Evolutionary conservation across 2,888 invertebrate species (phyloP).

Genomic region (Trimorus sp.): DNA sequence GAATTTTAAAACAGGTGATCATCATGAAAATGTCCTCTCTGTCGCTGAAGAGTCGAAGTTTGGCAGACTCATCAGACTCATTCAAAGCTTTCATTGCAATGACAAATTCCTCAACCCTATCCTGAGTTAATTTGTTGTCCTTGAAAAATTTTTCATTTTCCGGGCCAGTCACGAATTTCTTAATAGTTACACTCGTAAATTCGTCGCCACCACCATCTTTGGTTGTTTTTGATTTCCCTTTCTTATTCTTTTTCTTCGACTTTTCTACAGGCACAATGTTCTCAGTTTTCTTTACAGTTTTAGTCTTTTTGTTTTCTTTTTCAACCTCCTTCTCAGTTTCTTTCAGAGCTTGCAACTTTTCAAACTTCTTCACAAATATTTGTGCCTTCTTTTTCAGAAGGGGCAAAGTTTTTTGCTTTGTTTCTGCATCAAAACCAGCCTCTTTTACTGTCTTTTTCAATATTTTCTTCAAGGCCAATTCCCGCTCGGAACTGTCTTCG

Average conservation of each 20-base stretch:
- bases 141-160: conserved; percentile 34
- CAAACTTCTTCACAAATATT: conserved; percentile 74
- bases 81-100: conserved; percentile 27
- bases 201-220: not conserved
- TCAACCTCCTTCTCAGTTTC: conserved; percentile 21
- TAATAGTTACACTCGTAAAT: conserved; percentile 25
- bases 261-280: conserved; percentile 70
- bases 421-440: conserved; percentile 11
- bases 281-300: conserved; percentile 55
- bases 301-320: conserved; percentile 23
- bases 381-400: conserved; percentile 34
- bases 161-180: conserved; percentile 19
- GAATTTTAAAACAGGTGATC: conserved; percentile 86
- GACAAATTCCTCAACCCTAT: conserved; percentile 26
- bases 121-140: conserved; percentile 8
- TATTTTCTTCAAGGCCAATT: conserved; percentile 26
- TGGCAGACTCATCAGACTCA: conserved; percentile 5
- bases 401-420: conserved; percentile 9
- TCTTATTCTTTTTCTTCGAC: conserved; percentile 20
- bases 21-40: conserved; percentile 84
- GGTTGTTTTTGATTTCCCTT: not conserved
- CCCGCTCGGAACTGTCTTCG: conserved; percentile 37
- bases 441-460: conserved; percentile 22
- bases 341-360: conserved; percentile 76
- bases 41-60: conserved; percentile 83